A percentile compares a stretch with the other conserved stretches of the same genome.
These are phyloP conservation scores for Scalopus aquaticus DNA, from an alignment of 2,113 vertebrate genomes.

Conservation along the genomic window DNA sequence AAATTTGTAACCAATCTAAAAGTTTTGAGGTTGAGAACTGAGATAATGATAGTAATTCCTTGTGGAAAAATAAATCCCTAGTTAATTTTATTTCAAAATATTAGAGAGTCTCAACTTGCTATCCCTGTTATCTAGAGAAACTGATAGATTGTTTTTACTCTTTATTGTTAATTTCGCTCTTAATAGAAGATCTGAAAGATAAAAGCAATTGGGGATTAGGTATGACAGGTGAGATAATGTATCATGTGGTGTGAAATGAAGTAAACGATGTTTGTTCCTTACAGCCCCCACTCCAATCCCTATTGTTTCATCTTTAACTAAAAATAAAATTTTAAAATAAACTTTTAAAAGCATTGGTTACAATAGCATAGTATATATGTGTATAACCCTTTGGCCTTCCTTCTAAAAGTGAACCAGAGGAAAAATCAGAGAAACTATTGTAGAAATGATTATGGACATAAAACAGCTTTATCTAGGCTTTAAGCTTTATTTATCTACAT, in stretches of 20 bases:
- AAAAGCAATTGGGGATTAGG: background rate
- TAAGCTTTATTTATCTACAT: background rate
- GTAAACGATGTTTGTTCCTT: background rate
- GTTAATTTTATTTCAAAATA: slow-evolving; percentile 9
- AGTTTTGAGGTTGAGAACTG: background rate
- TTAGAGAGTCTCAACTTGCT: background rate
- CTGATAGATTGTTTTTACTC: background rate
- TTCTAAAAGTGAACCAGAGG: background rate
- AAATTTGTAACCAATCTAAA: slow-evolving; percentile 17
- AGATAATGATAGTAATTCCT: background rate
- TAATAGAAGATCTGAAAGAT: slow-evolving; percentile 29
- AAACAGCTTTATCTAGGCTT: background rate
- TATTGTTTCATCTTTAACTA: slow-evolving; percentile 8
- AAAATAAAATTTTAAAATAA: background rate
- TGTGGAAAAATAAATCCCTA: background rate
- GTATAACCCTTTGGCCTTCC: background rate
- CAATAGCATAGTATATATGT: background rate
- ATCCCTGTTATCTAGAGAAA: slow-evolving; percentile 8
- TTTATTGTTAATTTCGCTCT: background rate
- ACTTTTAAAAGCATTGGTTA: background rate
- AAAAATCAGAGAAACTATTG: background rate
- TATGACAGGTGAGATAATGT: background rate
- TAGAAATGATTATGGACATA: background rate
- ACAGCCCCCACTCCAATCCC: background rate
- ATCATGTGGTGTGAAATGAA: background rate